Evolutionary conservation across 2,113 vertebrate species (phyloP), one percentile per base, ranked within the genome.

Genomic region (Stigmatopora argus): DNA sequence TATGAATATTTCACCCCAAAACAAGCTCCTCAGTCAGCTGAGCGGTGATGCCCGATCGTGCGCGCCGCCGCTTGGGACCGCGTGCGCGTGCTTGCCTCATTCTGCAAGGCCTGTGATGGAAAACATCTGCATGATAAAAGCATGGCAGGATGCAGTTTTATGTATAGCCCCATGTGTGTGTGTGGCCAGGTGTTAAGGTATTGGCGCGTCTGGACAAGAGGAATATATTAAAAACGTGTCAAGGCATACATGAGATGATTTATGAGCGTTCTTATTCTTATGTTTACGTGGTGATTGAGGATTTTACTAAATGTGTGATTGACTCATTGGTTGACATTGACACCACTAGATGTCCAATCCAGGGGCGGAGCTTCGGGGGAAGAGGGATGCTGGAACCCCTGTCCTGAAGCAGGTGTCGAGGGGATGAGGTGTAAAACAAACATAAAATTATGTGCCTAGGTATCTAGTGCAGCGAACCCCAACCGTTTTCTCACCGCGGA

Each of bases 1-100:
- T 71, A 72, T 85, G 60, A 77, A 88, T 85, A 85, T 88, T 86
- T 83, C 71, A 81, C 64, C 57, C 11, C 70, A 87, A 83, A 87
- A 86, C 82, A 84, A 88, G 62, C 66, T 61, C 59, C 71, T 68
- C 65, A 71, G 56, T 82, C 86, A 87, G 83, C 86, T 89, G 86
- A 83, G 82, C 65, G 72, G 55, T 79, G 78, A 65, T 76, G 79
- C 64, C 7, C 70, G 72, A 69, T 65, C 72, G 65, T 69, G 82
- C 70, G 58, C 67, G 48, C 66, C 44, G 61, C 67, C 70, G 34
- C 58, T 11, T 8, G 17, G 18, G 8, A 14, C 8, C 19, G 45
- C 23, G 61, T 18, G 59, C 35, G 44, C 44, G 23, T 21, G 15
- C 23, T 17, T 3, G 21, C 13, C 26, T 17, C 46, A 64, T 46